Base-by-base conservation (phyloP, 2,888 invertebrate genomes). In the Dichetophora obliterata region DNA sequence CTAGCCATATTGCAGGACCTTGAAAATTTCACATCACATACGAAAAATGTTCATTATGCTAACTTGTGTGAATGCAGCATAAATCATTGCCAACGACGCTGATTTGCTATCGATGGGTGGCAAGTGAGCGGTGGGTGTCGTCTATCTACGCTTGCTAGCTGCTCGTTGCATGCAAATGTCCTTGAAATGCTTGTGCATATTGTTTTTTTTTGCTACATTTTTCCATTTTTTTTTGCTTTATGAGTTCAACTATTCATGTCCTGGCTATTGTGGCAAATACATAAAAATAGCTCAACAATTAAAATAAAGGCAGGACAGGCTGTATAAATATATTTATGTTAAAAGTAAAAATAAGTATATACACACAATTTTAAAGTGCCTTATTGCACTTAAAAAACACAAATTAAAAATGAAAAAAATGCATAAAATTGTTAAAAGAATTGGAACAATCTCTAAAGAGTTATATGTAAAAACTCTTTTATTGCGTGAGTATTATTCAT, bases 31-130 rank as follows among this genome's bases (percentile, higher is more conserved):
- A 16, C 24, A 37, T 31, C 14, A 5, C 5, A 31, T 34, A 3
- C 57, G 71, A 70, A 52, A 66, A 43, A 43, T 43, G 16, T 66
- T 27, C 24, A 43, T 50, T 48, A 48, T 37, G n/a, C 11, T 71
- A 14, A 48, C 27, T 24, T 24, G 37, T 19, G 57, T 14, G 22
- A 54, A 48, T 68, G 9, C 27, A 68, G 34, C 57, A 71, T 54
- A 54, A 69, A 69, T 69, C 54, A 19, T 5, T 19, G 19, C 22
- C 9, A 16, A 71, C 11, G 3, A 14, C 57, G 8, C 57, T 37
- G 11, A 11, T 11, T 43, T 8, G 43, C 1, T 43, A 43, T 59
- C 57, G 24, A 24, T 59, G 57, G 57, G 57, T 59, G 57, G 57
- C 43, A 24, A 4, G 24, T 27, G 57, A 59, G 57, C 57, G 57